Base-by-base conservation (phyloP, 2,888 invertebrate species). In the Sinohyriopsis cumingii region DNA sequence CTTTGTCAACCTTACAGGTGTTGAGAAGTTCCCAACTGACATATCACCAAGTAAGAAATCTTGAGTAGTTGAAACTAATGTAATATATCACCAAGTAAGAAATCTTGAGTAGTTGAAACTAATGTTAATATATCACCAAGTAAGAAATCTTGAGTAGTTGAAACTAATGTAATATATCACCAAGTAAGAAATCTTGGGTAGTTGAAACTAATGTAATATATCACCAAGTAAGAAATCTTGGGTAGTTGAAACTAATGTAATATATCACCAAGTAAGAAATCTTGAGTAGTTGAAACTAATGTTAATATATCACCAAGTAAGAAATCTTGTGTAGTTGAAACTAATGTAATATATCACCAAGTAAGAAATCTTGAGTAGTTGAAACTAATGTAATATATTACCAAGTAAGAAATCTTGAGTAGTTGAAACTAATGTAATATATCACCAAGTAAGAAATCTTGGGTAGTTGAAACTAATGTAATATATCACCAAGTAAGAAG, bases 11-110 rank as follows among this genome's bases (percentile, higher is more conserved):
- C 73, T 89, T 33, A 84, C 85, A 15, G 67, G 71, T 55, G 86
- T 88, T 9, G 83, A 82, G 54, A 77, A 80, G 63, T 83, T 86
- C 64, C 88, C 89, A 4, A 87, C 86, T 55, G 79, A 79, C 25
- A 72, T 76, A 12, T 61, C 69, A 55, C 78, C 80, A 70, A 79
- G 86, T 86, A 73, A 72, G 79, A 45, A 45, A 45, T 45, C 45
- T 45, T 15, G 45, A 45, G 12, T 45, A 45, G 45, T 3, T 45
- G 45, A 15, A 45, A 45, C 3, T 45, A 45, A 12, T 45, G 45
- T 33, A 33, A 33, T 33, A 33, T 33, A 33, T 33, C 33, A 33
- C 33, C 2, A 9, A 33, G 86, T 86, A 73, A 72, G 79, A 45
- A 45, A 45, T 45, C 45, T 45, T 15, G 45, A 45, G 12, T 45